Evolutionary conservation across 2,888 invertebrate genomes (phyloP), one percentile per base, ranked within the genome.

Genomic region (Drosophila emarginata): DNA sequence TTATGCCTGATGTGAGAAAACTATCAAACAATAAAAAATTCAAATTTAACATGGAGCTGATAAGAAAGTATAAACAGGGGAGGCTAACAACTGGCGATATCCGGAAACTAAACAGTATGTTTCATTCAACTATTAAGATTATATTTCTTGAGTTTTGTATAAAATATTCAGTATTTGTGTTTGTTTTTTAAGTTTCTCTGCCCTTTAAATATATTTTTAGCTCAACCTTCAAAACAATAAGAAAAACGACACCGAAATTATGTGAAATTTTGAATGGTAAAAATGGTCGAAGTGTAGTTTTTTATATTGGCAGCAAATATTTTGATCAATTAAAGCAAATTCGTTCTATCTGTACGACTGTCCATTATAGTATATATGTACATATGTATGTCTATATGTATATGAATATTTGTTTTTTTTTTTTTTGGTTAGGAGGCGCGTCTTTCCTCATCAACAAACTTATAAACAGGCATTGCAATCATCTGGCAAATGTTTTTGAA

Each of bases 31-130:
- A 32, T 45, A 7, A 18, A 36, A 12, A 39, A 18, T 59, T 5
- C 57, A 52, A 80, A 83, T 80, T 71, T 9, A 77, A 39, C 64
- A 91, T 91, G 90, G 89, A 90, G 76, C 74, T 91, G 87, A 91
- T 90, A 79, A 85, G 40, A 59, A 90, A 85, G 67, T 90, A 89
- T 64, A 86, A 89, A 72, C 77, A 91, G 69, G 74, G 90, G 60
- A 86, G 81, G 60, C 60, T 91, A 61, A 88, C 86, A 66, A 84
- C 76, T 54, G 78, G 72, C 67, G 87, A 90, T 78, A 74, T 90
- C 59, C 78, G 82, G 61, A 78, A 71, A 26, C 61, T 89, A 12
- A 91, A 90, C 69, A 75, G 90, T 90, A 90, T 61, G 90, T 89
- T 72, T 53, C 4, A 18, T 28, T 15, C 2, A 23, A 51, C 28